A percentile compares a stretch with the other conserved stretches of the same genome.
Conservation (phyloP, 1,140 invertebrate genomes). For the Polypedilum vanderplanki region DNA sequence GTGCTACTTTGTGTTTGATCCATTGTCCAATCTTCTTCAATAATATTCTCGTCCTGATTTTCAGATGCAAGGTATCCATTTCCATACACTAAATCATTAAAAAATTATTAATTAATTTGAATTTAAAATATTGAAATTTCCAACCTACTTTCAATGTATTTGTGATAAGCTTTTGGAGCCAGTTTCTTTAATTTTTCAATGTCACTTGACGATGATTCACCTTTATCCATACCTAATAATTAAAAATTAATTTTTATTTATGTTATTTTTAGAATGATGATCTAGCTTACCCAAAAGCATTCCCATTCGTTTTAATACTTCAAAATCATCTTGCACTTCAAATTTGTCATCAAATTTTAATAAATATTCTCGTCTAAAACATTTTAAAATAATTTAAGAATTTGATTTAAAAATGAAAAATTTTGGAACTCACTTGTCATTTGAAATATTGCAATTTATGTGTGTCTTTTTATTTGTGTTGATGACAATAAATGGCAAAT, state of each 20-base stretch:
- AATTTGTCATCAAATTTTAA: constrained; percentile 99
- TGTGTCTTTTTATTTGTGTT: constrained; percentile 97
- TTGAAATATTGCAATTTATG: constrained; percentile 98
- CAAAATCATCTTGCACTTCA: constrained; percentile 98
- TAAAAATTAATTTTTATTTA: no score
- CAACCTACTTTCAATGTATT: constrained; percentile 64
- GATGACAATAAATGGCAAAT: constrained; percentile 97
- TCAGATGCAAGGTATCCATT: constrained; percentile 2
- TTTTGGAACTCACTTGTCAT: constrained; percentile 65
- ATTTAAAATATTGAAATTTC: no score
- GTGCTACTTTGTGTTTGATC: not conserved
- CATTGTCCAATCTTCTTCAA: constrained; percentile 14
- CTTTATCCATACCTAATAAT: constrained; percentile 69
- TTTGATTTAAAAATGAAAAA: no score
- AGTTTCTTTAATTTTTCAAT: constrained; percentile 78
- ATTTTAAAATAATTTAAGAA: no score
- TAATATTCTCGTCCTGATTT: not conserved
- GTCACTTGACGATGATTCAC: constrained; percentile 73
- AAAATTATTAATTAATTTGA: no score
- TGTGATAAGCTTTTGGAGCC: constrained; percentile 85
- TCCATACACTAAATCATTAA: constrained; percentile 16
- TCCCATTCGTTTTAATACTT: constrained; percentile 93
- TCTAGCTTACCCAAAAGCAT: constrained; percentile 54
- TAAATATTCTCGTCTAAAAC: constrained; percentile 77
- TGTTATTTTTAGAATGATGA: no score